A percentile compares a stretch with the other conserved stretches of the same genome.
These are phyloP conservation scores for Agrochola lychnidis DNA, from an alignment of 2,888 invertebrate genomes.

Conservation along the genomic window DNA sequence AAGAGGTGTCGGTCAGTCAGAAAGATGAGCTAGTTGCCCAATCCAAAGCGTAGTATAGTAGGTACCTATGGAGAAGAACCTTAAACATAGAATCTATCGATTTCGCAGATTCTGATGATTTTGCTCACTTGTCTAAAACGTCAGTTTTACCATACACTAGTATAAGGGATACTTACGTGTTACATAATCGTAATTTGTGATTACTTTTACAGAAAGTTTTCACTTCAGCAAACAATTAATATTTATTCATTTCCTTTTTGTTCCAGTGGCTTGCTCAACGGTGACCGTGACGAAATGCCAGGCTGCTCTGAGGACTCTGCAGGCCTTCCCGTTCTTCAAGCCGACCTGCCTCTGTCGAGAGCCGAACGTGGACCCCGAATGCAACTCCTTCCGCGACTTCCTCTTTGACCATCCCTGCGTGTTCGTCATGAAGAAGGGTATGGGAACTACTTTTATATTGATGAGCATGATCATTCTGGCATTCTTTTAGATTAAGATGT, in stretches of 20 bases:
- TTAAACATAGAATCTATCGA: too few species aligned
- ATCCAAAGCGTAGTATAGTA: too few species aligned
- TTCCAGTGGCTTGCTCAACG: constrained; percentile 97
- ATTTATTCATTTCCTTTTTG: constrained; percentile 67
- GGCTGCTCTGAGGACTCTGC: constrained; percentile 96
- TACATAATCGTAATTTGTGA: too few species aligned
- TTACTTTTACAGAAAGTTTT: too few species aligned
- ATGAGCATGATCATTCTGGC: neutral
- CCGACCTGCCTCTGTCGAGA: constrained; percentile 98
- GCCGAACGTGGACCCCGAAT: constrained; percentile 97
- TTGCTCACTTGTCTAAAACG: too few species aligned
- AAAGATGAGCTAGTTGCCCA: too few species aligned
- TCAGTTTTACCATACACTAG: too few species aligned
- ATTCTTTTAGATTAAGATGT: neutral
- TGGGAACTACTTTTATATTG: constrained; percentile 69
- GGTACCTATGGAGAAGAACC: too few species aligned
- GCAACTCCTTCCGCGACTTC: constrained; percentile 97
- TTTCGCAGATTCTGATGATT: too few species aligned
- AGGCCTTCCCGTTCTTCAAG: constrained; percentile 97
- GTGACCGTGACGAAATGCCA: constrained; percentile 98
- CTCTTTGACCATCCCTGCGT: constrained; percentile 98
- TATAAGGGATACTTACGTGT: too few species aligned
- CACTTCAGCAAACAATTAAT: too few species aligned
- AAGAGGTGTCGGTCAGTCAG: too few species aligned
- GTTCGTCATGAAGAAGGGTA: constrained; percentile 97